Percentiles rank a stretch among this genome's conserved stretches.
Conservation (phyloP, 2,113 vertebrate genomes). For the Rynchops niger region DNA sequence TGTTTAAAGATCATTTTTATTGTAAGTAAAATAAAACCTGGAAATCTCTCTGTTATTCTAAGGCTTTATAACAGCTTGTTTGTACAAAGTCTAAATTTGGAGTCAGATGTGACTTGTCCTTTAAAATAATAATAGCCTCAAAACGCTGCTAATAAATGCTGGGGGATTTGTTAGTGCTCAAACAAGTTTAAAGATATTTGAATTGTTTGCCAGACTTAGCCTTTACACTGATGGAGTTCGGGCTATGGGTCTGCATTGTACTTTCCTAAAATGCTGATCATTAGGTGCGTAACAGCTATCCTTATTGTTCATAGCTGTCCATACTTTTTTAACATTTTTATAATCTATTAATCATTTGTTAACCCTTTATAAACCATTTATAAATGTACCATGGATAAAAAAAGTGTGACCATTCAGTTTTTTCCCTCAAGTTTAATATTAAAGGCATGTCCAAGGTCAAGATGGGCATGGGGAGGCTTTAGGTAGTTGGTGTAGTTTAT, state of each 20-base stretch:
- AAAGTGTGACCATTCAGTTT: not conserved
- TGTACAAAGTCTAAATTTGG: not conserved
- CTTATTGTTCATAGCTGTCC: not conserved
- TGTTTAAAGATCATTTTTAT: not conserved
- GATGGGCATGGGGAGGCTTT: constrained; percentile 46
- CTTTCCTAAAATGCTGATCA: not conserved
- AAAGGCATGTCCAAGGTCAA: constrained; percentile 60
- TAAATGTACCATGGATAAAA: constrained; percentile 20
- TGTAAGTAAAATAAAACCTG: not conserved
- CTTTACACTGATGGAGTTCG: not conserved
- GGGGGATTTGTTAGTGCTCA: not conserved
- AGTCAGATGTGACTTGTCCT: not conserved
- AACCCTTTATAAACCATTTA: constrained; percentile 59
- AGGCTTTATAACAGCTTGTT: not conserved
- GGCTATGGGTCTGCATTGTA: not conserved
- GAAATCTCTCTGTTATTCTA: not conserved
- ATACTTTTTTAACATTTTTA: not conserved
- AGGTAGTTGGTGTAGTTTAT: constrained; percentile 5
- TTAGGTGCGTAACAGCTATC: not conserved
- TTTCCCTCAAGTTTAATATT: constrained; percentile 21
- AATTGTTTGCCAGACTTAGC: not conserved
- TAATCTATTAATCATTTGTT: constrained; percentile 42
- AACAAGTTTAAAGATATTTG: not conserved
- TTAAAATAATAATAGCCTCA: not conserved
- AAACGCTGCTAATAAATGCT: not conserved